Evolutionary conservation across 1,140 invertebrate species (phyloP), one percentile per base, ranked within the genome.

Genomic region (Drosophila tsacasi): DNA sequence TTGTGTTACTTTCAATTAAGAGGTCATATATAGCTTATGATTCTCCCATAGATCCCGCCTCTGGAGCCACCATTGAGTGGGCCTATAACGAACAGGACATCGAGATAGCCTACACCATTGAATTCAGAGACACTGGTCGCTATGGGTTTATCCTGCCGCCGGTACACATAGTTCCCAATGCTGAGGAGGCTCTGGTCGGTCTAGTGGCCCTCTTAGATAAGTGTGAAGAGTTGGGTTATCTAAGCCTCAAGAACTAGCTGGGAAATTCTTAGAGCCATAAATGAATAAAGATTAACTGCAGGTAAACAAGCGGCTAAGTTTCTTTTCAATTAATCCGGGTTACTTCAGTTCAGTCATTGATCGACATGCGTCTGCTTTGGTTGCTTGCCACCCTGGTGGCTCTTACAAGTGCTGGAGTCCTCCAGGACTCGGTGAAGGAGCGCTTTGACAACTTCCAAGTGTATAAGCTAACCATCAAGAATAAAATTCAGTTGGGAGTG

Each of bases 91-190:
- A 82, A 21, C 93, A 94, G n/a, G 93, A 94, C 59, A 94, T 95
- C 12, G 94, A 94, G 42, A 94, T 97, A 32, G 92, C 94, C 0
- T 97, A 94, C 76, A 95, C 95, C 2, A 93, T 94, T 61, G 93
- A 94, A 73, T 83, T 92, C 35, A 90, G 96, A 3, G 96, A 99
- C 91, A 96, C 95, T 19, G 98, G 98, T 12, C 94, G 94, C 55
- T 96, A 97, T 86, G 98, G 98, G 0, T 99, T 99, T 91, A 91
- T 98, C 1, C 93, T 99, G 39, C 98, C 98, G 0, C 96, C 97
- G 5, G 93, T 93, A 10, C 96, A 96, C 78, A 99, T 99, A 69
- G 93, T 96, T 47, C 95, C 96, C 0, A 97, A 97, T 19, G 97
- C 96, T 1, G 95, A 96, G 76, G 98, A 98, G 93, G 96, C 96